phyloP scores from a whole-genome alignment of 2,888 invertebrate species.

The Cartodere bifasciata region DNA sequence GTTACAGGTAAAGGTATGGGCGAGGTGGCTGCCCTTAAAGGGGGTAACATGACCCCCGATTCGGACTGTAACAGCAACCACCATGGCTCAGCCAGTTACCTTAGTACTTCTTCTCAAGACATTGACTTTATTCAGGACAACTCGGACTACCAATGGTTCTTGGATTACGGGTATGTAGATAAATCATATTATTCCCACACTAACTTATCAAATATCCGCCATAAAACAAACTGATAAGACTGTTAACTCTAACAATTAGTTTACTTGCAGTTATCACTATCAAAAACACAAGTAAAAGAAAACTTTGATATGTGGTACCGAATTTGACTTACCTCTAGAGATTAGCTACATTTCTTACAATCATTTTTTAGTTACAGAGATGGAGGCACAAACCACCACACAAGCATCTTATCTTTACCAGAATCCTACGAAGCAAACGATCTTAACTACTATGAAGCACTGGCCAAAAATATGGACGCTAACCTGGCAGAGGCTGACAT shows the following conservation, averaged over 20 bases:
- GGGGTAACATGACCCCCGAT: constrained; percentile 34
- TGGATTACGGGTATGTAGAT: constrained; percentile 75
- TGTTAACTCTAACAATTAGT: too few species aligned
- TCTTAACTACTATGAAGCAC: constrained; percentile 64
- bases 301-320: too few species aligned
- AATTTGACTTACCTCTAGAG: too few species aligned
- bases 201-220: too few species aligned
- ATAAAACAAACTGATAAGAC: too few species aligned
- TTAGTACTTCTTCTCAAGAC: constrained; percentile 43
- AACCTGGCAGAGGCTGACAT: constrained; percentile 91
- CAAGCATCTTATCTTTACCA: constrained; percentile 69
- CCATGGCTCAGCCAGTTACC: constrained; percentile 31
- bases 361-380: constrained; percentile 55
- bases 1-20: constrained; percentile 34
- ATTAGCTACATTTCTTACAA: constrained; percentile 1
- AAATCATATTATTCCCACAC: too few species aligned
- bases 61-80: constrained; percentile 48
- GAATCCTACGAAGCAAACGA: constrained; percentile 61
- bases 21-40: constrained; percentile 31
- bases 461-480: constrained; percentile 80
- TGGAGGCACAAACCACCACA: constrained; percentile 60
- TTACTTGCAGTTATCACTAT: too few species aligned
- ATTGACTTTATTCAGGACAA: constrained; percentile 69
- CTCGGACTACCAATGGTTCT: constrained; percentile 85
- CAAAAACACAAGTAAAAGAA: too few species aligned